Evolutionary conservation across 1,140 invertebrate genomes (phyloP).

Genomic region (Camponotus floridanus): DNA sequence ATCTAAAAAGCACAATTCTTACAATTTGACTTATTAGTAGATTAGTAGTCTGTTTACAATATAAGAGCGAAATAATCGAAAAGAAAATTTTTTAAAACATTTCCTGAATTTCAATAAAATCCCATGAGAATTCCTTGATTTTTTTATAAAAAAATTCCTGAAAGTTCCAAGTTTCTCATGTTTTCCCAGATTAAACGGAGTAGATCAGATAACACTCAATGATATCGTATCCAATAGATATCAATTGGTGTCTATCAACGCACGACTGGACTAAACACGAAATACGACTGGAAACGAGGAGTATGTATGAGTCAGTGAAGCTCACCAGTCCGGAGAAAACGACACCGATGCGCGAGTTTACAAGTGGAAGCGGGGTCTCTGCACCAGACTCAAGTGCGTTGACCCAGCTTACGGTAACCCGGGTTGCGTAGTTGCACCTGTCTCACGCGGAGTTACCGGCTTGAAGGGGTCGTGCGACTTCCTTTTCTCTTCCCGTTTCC

Average conservation of each 20-base stretch:
- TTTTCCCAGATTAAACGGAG: neutral
- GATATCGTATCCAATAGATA: neutral
- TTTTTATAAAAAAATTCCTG: no score
- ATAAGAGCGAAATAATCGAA: no score
- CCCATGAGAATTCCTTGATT: no score
- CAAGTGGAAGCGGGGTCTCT: slow-evolving; percentile 67
- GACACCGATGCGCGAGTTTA: slow-evolving; percentile 72
- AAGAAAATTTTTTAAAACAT: no score
- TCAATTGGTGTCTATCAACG: slow-evolving; percentile 10
- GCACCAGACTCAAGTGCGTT: slow-evolving; percentile 77
- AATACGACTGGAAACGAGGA: slow-evolving; percentile 44
- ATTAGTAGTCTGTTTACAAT: no score
- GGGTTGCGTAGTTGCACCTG: slow-evolving; percentile 79
- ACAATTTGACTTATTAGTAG: no score
- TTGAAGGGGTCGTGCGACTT: slow-evolving; percentile 76
- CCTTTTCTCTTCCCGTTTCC: slow-evolving; percentile 49
- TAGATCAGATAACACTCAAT: neutral
- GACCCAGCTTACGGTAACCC: slow-evolving; percentile 82
- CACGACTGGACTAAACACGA: neutral
- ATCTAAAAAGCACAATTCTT: no score
- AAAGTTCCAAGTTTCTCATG: no score
- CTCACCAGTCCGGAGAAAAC: slow-evolving; percentile 41
- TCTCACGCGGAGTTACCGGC: slow-evolving; percentile 76
- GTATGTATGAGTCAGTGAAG: slow-evolving; percentile 45
- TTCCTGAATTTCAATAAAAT: no score